Evolutionary conservation across 2,113 vertebrate genomes (phyloP), one percentile per base, ranked within the genome.

Genomic region (Istiophorus platypterus): DNA sequence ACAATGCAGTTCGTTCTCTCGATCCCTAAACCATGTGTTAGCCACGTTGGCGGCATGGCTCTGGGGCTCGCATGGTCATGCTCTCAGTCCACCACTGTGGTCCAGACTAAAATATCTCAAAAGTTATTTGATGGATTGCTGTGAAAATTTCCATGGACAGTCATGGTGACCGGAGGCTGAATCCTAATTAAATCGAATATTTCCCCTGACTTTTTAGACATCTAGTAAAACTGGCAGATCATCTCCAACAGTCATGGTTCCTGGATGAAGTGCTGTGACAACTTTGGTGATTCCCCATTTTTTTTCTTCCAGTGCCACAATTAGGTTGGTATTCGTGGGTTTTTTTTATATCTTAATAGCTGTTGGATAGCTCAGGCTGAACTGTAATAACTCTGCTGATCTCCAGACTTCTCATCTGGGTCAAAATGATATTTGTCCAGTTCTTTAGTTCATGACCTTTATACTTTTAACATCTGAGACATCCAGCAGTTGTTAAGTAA

Each of bases 1-100:
- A 67, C 59, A 61, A 11, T 42, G 13, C 58, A 29, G 13, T 9
- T 75, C 65, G 39, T 76, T 39, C 58, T 72, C 15, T 59, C 39
- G 37, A 24, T n/a, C 13, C 3, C 11, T 27, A 59, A 66, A 52
- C 67, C 9, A 0, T 58, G 22, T 29, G 51, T 51, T 39, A 51
- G 22, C 2, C 22, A 7, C 69, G 59, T 27, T 2, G 26, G 11
- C 17, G 27, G 6, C 0, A 17, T 10, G 24, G 20, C 51, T 59
- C 15, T 12, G 13, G 31, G 59, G 59, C 29, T 56, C 63, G 37
- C 3, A 57, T 1, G 14, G 49, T 27, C 24, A 27, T 1, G 37
- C 24, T 18, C 0, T 7, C 22, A 17, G 47, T 0, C 49, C 14
- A 20, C 31, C 22, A 26, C 9, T 51, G 24, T 70, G n/a, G 29